phyloP scores from a whole-genome alignment of 1,140 invertebrate genomes.

The Mesaphorura yosii region DNA sequence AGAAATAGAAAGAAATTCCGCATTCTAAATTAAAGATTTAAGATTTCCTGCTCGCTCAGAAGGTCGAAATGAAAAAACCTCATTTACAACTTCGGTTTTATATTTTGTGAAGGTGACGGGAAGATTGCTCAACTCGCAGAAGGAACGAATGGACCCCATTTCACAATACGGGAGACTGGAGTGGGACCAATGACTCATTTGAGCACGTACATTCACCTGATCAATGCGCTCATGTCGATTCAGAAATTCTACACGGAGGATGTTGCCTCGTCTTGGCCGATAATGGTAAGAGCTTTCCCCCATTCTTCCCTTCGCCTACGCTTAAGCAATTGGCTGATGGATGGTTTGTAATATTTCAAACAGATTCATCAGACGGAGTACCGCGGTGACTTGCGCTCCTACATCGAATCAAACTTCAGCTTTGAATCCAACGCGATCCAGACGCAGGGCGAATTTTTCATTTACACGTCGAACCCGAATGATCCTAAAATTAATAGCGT shows the following conservation, averaged over 20 bases:
- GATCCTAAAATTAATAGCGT: conserved; percentile 31
- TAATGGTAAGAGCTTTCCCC: conserved; percentile 41
- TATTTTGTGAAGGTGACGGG: conserved; percentile 25
- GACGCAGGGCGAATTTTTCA: conserved; percentile 30
- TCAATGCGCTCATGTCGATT: conserved; percentile 42
- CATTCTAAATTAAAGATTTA: too few relatives aligned
- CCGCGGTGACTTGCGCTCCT: conserved; percentile 27
- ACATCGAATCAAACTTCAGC: conserved; percentile 30
- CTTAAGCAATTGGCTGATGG: too few relatives aligned
- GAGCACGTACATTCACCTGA: conserved; percentile 43
- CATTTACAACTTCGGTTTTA: neutral
- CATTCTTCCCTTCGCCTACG: neutral
- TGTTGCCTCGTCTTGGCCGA: conserved; percentile 40
- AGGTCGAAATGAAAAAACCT: too few relatives aligned
- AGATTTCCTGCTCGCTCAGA: too few relatives aligned
- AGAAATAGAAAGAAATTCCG: too few relatives aligned
- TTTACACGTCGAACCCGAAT: conserved; percentile 29
- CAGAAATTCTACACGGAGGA: conserved; percentile 40
- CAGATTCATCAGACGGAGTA: conserved; percentile 32
- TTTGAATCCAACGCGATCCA: conserved; percentile 27
- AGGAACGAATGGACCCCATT: conserved; percentile 31
- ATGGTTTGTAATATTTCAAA: too few relatives aligned
- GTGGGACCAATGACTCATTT: conserved; percentile 33
- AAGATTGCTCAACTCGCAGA: conserved; percentile 30
- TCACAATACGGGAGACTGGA: conserved; percentile 29